phyloP scores from a whole-genome alignment of 2,113 vertebrate genomes.

The Phoxinus phoxinus region DNA sequence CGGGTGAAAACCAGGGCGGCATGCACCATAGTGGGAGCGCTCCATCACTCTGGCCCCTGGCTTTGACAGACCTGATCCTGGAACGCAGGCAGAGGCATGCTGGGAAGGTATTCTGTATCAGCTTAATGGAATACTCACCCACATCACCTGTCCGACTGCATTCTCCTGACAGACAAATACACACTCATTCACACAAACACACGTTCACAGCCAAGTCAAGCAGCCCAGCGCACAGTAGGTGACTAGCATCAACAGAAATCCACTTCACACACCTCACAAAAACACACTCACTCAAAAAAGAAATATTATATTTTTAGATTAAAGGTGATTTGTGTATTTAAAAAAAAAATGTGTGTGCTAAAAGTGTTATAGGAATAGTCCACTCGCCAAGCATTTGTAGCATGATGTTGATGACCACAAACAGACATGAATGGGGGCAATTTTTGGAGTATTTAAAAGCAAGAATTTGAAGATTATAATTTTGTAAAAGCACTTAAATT shows the following conservation, averaged over 20 bases:
- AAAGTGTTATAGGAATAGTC: too few species aligned
- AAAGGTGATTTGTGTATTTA: background rate
- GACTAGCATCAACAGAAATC: constrained; percentile 33
- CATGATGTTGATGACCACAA: background rate
- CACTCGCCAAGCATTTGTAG: background rate
- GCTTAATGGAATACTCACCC: constrained; percentile 79
- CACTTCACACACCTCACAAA: constrained; percentile 13
- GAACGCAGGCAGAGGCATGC: constrained; percentile 70
- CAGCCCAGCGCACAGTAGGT: constrained; percentile 42
- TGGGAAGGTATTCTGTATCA: constrained; percentile 75
- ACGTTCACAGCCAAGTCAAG: constrained; percentile 41
- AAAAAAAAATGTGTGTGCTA: too few species aligned
- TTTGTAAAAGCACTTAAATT: background rate
- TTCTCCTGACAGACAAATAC: constrained; percentile 73
- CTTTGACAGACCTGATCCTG: constrained; percentile 77
- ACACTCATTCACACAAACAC: constrained; percentile 47
- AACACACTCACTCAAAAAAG: background rate
- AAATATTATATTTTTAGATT: background rate
- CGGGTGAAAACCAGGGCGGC: constrained; percentile 75
- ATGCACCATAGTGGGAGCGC: constrained; percentile 75
- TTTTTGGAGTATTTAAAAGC: background rate
- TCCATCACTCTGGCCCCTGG: constrained; percentile 79
- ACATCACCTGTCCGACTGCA: constrained; percentile 76
- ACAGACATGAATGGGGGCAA: background rate
- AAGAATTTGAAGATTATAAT: background rate